phyloP scores from a whole-genome alignment of 2,113 vertebrate species.

The Dasyornis broadbenti region DNA sequence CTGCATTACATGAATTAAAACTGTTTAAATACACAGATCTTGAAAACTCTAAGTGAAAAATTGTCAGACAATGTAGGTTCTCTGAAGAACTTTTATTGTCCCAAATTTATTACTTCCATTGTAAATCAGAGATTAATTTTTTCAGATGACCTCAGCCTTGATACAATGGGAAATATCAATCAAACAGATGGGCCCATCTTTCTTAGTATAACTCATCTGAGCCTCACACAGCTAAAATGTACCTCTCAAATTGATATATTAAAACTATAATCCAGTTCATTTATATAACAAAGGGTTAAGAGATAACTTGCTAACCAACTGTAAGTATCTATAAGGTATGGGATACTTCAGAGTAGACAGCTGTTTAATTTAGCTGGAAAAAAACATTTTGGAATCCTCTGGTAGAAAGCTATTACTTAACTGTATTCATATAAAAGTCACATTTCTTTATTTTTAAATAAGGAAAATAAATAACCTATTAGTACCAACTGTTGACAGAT shows the following conservation, averaged over 20 bases:
- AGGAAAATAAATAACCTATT: not conserved
- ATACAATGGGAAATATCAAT: constrained; percentile 35
- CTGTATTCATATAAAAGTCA: not conserved
- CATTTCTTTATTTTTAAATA: not conserved
- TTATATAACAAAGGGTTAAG: not conserved
- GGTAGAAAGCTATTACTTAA: not conserved
- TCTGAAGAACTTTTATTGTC: constrained; percentile 36
- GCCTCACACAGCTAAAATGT: not conserved
- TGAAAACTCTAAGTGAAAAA: constrained; percentile 55
- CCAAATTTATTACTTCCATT: constrained; percentile 53
- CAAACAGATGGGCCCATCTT: constrained; percentile 12
- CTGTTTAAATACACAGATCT: constrained; percentile 60
- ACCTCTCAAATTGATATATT: not conserved
- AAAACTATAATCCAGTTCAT: not conserved
- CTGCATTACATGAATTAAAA: constrained; percentile 61
- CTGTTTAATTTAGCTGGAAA: not conserved
- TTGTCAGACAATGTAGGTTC: constrained; percentile 36
- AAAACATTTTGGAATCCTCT: not conserved
- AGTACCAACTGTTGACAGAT: not conserved
- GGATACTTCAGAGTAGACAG: not conserved
- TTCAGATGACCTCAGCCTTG: constrained; percentile 42
- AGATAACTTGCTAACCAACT: not conserved
- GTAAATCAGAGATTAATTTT: constrained; percentile 49
- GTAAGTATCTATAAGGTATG: not conserved
- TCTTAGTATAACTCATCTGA: not conserved